These are phyloP conservation scores for Chloroclystis v-ata DNA, from an alignment of 2,888 invertebrate genomes.

Conservation along the genomic window DNA sequence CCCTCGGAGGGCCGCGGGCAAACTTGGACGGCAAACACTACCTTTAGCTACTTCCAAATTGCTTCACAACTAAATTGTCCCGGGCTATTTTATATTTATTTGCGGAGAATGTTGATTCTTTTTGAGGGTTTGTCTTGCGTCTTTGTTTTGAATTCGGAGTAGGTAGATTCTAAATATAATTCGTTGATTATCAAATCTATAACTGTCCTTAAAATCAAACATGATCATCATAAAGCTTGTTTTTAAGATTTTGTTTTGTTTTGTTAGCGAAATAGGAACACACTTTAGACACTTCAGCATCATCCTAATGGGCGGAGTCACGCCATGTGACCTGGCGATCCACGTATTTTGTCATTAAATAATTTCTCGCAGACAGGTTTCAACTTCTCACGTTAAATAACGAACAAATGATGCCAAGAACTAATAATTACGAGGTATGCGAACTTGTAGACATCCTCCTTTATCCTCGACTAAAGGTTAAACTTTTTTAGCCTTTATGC, in stretches of 20 bases:
- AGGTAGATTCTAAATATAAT: no score
- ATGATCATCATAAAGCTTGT: no score
- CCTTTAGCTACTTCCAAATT: conserved; percentile 43
- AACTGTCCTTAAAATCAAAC: no score
- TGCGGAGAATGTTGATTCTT: background rate
- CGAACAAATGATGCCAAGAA: conserved; percentile 23
- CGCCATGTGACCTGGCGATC: no score
- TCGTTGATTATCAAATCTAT: no score
- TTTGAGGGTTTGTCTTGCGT: background rate
- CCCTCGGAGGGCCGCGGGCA: conserved; percentile 28
- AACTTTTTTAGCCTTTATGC: conserved; percentile 5
- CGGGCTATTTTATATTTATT: conserved; percentile 20
- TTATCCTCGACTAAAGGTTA: conserved; percentile 28
- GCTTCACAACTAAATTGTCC: conserved; percentile 40
- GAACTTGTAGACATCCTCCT: conserved; percentile 17
- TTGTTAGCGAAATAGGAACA: no score
- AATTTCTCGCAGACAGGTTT: conserved; percentile 19
- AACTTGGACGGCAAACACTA: conserved; percentile 58
- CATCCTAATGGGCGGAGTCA: no score
- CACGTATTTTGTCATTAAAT: conserved; percentile 12
- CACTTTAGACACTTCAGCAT: no score
- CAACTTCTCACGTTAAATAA: conserved; percentile 24
- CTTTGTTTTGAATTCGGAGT: no score
- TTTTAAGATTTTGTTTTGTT: no score
- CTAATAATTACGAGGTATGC: conserved; percentile 22